Evolutionary conservation across 2,113 vertebrate genomes (phyloP), one percentile per base, ranked within the genome.

Genomic region (Triplophysa rosa): DNA sequence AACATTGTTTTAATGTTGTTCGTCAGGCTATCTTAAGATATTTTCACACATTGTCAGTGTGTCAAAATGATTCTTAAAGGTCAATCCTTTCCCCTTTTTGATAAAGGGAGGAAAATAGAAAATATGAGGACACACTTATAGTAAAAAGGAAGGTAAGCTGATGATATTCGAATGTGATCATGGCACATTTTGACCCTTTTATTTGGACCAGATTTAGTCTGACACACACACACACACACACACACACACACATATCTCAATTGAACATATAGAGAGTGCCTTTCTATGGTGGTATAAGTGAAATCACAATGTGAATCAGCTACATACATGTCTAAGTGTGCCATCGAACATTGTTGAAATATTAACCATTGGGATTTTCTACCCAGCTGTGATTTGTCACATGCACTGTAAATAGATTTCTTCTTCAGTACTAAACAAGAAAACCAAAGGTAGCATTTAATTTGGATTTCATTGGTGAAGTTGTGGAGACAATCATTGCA

Each of bases 281-380:
- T 93, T 92, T 85, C 87, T 89, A 49, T 80, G 86, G 89, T 89
- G 89, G 87, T 89, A 85, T 47, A 67, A 69, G 17, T 65, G 26
- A 73, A 69, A 19, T 47, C 16, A 58, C 79, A 67, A 67, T 76
- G 42, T 26, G 24, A 68, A 86, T 26, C 80, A 67, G 47, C 52
- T 72, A 67, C 33, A 17, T n/a, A n/a, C 11, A 59, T 54, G 56
- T 81, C 63, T 62, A 49, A 49, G 47, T 24, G 47, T 75, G 54
- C 56, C 66, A 70, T 64, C 24, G 62, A 67, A 59, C 61, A 47
- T 59, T 59, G 67, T 72, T 80, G 58, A 80, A 71, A 65, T 77
- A 65, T 78, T 76, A 67, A 56, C 37, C 24, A 21, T 37, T 42
- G 7, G 13, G 10, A 37, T 76, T 66, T 69, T 59, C 42, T 33